A percentile compares a stretch with the other conserved stretches of the same genome.
Evolutionary conservation across 2,113 vertebrate genomes (phyloP).

Genomic region (Neomonachus schauinslandi): DNA sequence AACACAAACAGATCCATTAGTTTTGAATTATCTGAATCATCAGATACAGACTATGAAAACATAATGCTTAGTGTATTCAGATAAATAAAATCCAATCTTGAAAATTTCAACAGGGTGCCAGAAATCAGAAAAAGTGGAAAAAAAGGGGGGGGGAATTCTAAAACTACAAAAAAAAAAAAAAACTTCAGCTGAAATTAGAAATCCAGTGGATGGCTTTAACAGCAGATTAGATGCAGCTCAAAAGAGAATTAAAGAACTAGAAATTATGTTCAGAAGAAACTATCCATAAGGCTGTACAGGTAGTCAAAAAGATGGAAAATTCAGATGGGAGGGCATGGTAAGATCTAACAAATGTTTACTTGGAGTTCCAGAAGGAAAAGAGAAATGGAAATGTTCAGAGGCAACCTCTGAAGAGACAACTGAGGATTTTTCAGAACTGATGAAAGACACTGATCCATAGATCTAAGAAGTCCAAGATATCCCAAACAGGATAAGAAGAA

Average conservation of each 20-base stretch:
- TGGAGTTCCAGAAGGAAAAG: background rate
- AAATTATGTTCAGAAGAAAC: conserved; percentile 5
- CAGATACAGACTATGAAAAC: conserved; percentile 30
- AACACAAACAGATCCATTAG: background rate
- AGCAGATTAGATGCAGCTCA: background rate
- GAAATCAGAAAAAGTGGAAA: background rate
- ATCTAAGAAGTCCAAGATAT: conserved; percentile 17
- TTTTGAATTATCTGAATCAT: conserved; percentile 43
- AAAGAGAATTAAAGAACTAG: conserved; percentile 14
- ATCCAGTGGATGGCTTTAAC: background rate
- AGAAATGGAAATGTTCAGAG: conserved; percentile 21
- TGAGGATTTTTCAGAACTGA: background rate
- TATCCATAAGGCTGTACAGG: background rate
- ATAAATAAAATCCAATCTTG: conserved; percentile 40
- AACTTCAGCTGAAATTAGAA: background rate
- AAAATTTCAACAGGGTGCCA: conserved; percentile 9
- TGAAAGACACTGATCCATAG: conserved; percentile 21
- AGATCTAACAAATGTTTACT: background rate
- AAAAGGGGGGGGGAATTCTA: background rate
- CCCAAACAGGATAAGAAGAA: conserved; percentile 26
- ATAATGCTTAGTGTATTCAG: background rate
- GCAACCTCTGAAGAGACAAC: conserved; percentile 25
- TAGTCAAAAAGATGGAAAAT: background rate
- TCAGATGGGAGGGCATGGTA: background rate
- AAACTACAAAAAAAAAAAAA: conserved; percentile 11